Conservation (phyloP, 2,113 vertebrate species). For the Podiceps cristatus region DNA sequence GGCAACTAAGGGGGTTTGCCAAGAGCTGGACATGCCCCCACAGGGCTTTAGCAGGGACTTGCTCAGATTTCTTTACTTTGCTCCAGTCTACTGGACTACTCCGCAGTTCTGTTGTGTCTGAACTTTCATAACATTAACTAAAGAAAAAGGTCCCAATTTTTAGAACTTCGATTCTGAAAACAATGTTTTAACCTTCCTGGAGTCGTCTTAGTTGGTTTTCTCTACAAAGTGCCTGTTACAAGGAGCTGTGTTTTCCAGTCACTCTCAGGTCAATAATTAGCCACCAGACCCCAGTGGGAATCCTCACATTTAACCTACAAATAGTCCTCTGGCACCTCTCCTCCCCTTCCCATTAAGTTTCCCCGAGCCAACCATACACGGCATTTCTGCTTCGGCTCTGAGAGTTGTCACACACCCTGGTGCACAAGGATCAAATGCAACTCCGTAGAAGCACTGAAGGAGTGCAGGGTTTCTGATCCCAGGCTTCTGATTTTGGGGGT, state of each 20-base stretch:
- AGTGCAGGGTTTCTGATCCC: not conserved
- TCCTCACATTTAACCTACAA: not conserved
- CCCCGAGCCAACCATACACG: accelerated
- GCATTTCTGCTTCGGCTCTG: not conserved
- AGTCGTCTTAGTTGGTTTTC: not conserved
- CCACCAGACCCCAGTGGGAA: not conserved
- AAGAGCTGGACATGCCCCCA: not conserved
- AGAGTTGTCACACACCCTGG: not conserved
- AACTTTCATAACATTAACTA: not conserved
- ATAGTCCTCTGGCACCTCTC: not conserved
- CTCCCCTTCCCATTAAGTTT: not conserved
- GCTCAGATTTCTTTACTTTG: not conserved
- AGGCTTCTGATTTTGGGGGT: not conserved
- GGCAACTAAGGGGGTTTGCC: not conserved
- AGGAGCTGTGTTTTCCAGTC: not conserved
- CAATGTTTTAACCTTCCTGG: not conserved
- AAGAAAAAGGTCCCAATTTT: not conserved
- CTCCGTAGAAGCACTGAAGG: accelerated
- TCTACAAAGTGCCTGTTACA: not conserved
- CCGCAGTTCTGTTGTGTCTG: not conserved
- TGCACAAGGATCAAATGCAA: not conserved
- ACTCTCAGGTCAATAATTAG: not conserved
- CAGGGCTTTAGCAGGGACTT: not conserved
- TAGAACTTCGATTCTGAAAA: not conserved
- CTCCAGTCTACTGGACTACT: not conserved